A percentile compares a stretch with the other conserved stretches of the same genome.
These are phyloP conservation scores for Sebastes hubbsi DNA, from an alignment of 2,797 vertebrate genomes.

Conservation along the genomic window DNA sequence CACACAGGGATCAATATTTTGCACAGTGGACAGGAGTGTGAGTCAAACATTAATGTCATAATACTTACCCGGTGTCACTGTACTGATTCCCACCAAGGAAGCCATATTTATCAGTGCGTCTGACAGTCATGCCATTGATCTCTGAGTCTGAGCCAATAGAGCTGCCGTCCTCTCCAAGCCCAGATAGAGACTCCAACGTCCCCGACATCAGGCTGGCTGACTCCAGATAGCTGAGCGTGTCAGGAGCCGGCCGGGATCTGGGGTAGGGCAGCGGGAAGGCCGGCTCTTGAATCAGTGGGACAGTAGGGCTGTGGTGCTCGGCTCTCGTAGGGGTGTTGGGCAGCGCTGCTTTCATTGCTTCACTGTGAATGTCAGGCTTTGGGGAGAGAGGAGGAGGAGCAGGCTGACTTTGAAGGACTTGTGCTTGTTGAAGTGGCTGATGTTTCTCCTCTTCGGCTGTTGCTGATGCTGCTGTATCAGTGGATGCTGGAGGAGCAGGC, in stretches of 20 bases:
- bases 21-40: background rate
- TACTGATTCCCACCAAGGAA: slow-evolving; percentile 91
- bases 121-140: slow-evolving; percentile 85
- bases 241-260: slow-evolving; percentile 75
- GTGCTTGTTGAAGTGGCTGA: slow-evolving; percentile 52
- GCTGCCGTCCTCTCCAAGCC: slow-evolving; percentile 88
- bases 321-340: slow-evolving; percentile 50
- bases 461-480: background rate
- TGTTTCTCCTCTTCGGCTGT: slow-evolving; percentile 40
- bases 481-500: slow-evolving; percentile 11
- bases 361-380: slow-evolving; percentile 30
- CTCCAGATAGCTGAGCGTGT: slow-evolving; percentile 90
- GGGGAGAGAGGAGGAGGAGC: slow-evolving; percentile 28
- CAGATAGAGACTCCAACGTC: slow-evolving; percentile 89
- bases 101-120: slow-evolving; percentile 92
- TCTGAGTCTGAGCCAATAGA: slow-evolving; percentile 93
- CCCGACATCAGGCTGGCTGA: slow-evolving; percentile 93
- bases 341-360: slow-evolving; percentile 37
- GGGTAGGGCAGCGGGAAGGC: slow-evolving; percentile 34
- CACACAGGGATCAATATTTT: background rate
- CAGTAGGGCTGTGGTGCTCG: slow-evolving; percentile 61
- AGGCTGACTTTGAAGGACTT: slow-evolving; percentile 35
- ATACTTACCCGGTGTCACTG: slow-evolving; percentile 79
- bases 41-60: background rate
- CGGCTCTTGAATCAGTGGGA: slow-evolving; percentile 79